Evolutionary conservation across 2,888 invertebrate genomes (phyloP).

Genomic region (Limnephilus rhombicus): DNA sequence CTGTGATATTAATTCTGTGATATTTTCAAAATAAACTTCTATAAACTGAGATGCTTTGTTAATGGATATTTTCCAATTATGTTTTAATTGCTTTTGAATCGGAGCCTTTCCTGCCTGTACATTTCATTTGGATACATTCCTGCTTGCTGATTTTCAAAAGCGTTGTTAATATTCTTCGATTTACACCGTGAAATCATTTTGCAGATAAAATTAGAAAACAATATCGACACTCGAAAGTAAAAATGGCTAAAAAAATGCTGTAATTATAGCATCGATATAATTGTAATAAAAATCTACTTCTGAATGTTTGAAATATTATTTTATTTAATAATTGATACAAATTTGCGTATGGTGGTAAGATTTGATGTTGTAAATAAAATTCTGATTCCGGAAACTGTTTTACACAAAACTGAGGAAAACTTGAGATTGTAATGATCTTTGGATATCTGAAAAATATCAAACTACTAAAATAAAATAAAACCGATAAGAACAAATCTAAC

Average conservation of each 20-base stretch:
- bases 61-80: constrained; percentile 42
- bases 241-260: no score
- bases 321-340: not conserved
- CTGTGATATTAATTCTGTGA: constrained; percentile 53
- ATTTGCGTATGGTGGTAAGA: not conserved
- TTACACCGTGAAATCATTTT: not conserved
- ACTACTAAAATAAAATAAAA: no score
- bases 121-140: not conserved
- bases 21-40: constrained; percentile 50
- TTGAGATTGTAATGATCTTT: not conserved
- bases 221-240: no score
- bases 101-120: not conserved
- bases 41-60: constrained; percentile 45
- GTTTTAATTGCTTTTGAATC: not conserved
- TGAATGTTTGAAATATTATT: not conserved
- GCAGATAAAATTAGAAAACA: not conserved
- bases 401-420: not conserved
- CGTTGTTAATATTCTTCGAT: not conserved
- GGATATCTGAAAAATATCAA: not conserved
- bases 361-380: not conserved
- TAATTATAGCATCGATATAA: no score
- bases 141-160: not conserved
- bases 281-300: not conserved
- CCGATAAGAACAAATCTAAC: no score
- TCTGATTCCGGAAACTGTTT: not conserved